Evolutionary conservation across 2,797 vertebrate species (phyloP).

Genomic region (Girardinus metallicus): DNA sequence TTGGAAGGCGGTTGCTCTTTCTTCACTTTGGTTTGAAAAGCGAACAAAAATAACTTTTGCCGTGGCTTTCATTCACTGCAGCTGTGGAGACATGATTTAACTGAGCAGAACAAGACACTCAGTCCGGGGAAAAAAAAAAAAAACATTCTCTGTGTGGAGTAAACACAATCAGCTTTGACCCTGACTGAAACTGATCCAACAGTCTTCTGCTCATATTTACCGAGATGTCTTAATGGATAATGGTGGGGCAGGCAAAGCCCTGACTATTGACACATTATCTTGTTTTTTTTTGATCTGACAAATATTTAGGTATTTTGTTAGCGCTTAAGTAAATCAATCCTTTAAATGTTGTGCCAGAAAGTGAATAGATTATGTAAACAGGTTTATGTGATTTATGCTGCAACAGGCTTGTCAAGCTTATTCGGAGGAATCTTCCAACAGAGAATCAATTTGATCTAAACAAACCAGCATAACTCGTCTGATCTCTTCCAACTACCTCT

Average conservation of each 20-base stretch:
- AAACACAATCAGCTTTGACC: conserved; percentile 53
- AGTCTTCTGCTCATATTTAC: conserved; percentile 9
- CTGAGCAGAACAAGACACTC: conserved; percentile 36
- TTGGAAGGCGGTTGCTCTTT: conserved; percentile 64
- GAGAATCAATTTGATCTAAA: conserved; percentile 2
- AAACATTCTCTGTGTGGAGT: conserved; percentile 34
- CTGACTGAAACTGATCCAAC: conserved; percentile 9
- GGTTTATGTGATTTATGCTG: not conserved
- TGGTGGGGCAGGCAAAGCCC: not conserved
- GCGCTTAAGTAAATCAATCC: not conserved
- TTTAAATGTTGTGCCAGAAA: not conserved
- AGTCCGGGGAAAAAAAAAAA: conserved; percentile 30
- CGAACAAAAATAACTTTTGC: conserved; percentile 72
- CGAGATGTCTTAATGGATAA: conserved; percentile 1
- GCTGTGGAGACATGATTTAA: conserved; percentile 59
- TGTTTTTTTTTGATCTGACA: not conserved
- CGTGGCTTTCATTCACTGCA: conserved; percentile 63
- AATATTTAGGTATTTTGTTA: not conserved
- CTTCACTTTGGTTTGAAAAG: conserved; percentile 68
- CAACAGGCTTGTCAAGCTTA: not conserved
- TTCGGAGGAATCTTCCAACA: not conserved
- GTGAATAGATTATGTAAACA: not conserved
- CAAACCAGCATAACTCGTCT: not conserved
- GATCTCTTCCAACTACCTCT: not conserved
- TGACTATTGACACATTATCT: not conserved